A percentile compares a stretch with the other conserved stretches of the same genome.
phyloP scores from a whole-genome alignment of 2,113 vertebrate genomes.

The Penelope pileata region DNA sequence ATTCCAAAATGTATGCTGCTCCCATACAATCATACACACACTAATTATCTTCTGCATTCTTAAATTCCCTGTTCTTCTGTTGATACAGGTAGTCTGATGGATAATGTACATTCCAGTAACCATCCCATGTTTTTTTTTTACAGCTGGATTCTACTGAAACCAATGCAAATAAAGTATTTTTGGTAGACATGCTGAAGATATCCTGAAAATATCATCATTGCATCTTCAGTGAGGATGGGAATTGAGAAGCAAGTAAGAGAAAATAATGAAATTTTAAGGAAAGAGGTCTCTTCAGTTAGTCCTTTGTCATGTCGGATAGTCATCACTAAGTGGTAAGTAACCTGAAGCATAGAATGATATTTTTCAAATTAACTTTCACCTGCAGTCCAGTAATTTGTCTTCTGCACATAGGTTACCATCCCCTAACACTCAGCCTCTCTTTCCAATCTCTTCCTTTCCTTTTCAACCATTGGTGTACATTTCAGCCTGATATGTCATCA shows the following conservation, averaged over 20 bases:
- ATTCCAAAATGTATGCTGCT: neutral
- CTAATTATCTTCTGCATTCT: neutral
- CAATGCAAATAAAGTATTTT: neutral
- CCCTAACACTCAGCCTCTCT: neutral
- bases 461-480: neutral
- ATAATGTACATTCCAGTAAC: neutral
- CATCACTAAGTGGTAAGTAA: neutral
- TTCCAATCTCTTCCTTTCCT: neutral
- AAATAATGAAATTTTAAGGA: neutral
- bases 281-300: neutral
- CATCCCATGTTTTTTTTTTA: neutral
- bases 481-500: neutral
- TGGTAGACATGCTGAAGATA: neutral
- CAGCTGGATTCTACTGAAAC: neutral
- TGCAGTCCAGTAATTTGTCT: neutral
- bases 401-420: neutral
- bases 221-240: neutral
- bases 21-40: no score
- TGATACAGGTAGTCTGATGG: neutral
- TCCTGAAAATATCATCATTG: neutral
- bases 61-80: neutral
- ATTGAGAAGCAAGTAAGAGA: neutral
- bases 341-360: neutral
- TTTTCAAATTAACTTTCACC: neutral
- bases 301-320: neutral